These are phyloP conservation scores for Melanostigma gelatinosum DNA, from an alignment of 2,113 vertebrate genomes.

Conservation along the genomic window DNA sequence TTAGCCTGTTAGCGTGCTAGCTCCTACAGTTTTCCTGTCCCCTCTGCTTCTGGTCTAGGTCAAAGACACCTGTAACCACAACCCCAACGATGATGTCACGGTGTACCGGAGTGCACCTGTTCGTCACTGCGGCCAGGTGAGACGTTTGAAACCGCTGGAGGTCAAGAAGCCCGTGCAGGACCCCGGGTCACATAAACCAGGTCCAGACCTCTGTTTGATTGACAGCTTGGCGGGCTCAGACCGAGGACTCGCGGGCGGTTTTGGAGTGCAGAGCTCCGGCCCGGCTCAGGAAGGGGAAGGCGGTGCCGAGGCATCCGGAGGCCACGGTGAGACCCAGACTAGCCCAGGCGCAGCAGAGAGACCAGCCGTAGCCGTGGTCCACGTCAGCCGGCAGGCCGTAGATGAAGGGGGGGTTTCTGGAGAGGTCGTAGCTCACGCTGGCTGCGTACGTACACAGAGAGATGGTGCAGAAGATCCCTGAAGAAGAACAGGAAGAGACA, in stretches of 20 bases:
- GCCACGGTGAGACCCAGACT: slow-evolving; percentile 87
- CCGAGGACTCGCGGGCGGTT: slow-evolving; percentile 83
- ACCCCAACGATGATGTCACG: neutral
- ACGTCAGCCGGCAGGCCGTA: slow-evolving; percentile 87
- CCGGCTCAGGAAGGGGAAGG: slow-evolving; percentile 85
- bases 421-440: slow-evolving; percentile 89
- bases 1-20: slow-evolving; percentile 4
- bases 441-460: slow-evolving; percentile 89
- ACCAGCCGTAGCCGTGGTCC: slow-evolving; percentile 90
- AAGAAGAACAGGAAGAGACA: neutral
- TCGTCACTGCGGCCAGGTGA: neutral
- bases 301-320: slow-evolving; percentile 87
- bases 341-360: slow-evolving; percentile 88
- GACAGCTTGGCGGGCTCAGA: slow-evolving; percentile 63
- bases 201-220: neutral
- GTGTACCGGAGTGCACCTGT: neutral
- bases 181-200: neutral
- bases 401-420: slow-evolving; percentile 87
- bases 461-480: slow-evolving; percentile 91
- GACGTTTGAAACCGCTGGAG: neutral
- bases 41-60: neutral
- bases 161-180: neutral
- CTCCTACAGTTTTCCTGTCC: neutral
- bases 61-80: neutral
- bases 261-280: slow-evolving; percentile 84